Conservation (phyloP, 2,888 invertebrate species). For the Aplocera efformata region DNA sequence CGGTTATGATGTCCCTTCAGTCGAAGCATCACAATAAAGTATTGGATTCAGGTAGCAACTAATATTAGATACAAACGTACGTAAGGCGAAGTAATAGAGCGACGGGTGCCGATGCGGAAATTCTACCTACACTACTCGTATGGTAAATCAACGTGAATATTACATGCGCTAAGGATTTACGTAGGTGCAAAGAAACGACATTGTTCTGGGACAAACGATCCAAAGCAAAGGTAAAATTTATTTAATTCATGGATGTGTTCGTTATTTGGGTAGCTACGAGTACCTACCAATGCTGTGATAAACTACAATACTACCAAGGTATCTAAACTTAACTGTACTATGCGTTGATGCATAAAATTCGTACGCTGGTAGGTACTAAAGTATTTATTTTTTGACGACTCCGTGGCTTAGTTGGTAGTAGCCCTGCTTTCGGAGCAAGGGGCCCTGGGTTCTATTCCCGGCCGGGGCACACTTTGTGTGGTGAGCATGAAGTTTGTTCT, state of each 20-base stretch:
- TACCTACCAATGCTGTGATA: too few relatives aligned
- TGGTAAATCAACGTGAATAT: conserved; percentile 47
- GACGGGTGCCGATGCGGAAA: conserved; percentile 13
- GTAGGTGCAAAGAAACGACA: conserved; percentile 14
- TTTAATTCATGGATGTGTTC: conserved; percentile 48
- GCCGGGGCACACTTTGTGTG: too few relatives aligned
- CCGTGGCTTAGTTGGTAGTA: too few relatives aligned
- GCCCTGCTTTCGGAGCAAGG: too few relatives aligned
- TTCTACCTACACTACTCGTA: conserved; percentile 26
- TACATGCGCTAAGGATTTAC: conserved; percentile 42
- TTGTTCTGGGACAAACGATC: conserved; percentile 38
- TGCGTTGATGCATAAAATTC: too few relatives aligned
- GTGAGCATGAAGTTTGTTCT: too few relatives aligned
- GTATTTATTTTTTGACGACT: too few relatives aligned
- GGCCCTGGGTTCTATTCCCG: too few relatives aligned
- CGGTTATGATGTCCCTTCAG: too few relatives aligned
- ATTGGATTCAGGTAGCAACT: conserved; percentile 3
- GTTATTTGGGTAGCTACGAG: background rate
- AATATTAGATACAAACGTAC: conserved; percentile 13
- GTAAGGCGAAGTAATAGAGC: conserved; percentile 12
- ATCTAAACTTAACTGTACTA: too few relatives aligned
- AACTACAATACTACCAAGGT: too few relatives aligned
- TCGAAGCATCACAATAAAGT: background rate
- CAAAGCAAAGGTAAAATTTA: conserved; percentile 36
- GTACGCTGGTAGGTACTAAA: too few relatives aligned